Evolutionary conservation across 2,113 vertebrate species (phyloP), one percentile per base, ranked within the genome.

Genomic region (Zingel zingel): DNA sequence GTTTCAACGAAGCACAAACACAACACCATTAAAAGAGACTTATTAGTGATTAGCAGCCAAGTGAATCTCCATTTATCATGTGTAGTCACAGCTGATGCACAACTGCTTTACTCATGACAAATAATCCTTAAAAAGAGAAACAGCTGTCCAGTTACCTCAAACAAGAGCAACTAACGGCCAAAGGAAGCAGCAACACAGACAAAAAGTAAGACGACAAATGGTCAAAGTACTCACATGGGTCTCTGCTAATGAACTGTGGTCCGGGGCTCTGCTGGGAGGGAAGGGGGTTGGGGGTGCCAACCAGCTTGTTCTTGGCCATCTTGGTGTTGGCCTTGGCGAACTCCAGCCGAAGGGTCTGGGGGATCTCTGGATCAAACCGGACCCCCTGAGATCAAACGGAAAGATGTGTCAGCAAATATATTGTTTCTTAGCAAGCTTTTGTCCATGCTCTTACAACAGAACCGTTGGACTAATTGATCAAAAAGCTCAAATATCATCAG

Each of bases 281-380:
- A 86, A 93, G 96, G 73, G 98, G 98, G 88, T 99, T 99, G 12
- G 98, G 98, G 0, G 98, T 99, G 43, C 97, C 98, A 86, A 99
- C 97, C 90, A 99, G 95, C 91, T 99, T 99, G 96, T 95, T 99
- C 93, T 98, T 99, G 88, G 98, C 97, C 98, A 98, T 99, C 94
- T 99, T 99, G 85, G 98, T 99, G 94, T 99, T 99, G 92, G 98
- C 98, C 93, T 99, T 99, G 76, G 98, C 98, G 36, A 99, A 99
- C 93, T 99, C 98, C 94, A 99, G 95, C 83, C 97, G 95, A 92
- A 99, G 86, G 39, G 98, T 99, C 94, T 99, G 98, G 0, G 98
- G 97, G 82, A 98, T 99, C 95, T 99, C 98, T 0, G 98, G 98
- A 93, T 99, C 98, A 1, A 99, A 99, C 78, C 97, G 96, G 79